Percentiles rank a stretch among this genome's conserved stretches.
phyloP scores from a whole-genome alignment of 1,140 invertebrate species.

The Meloidogyne exigua region DNA sequence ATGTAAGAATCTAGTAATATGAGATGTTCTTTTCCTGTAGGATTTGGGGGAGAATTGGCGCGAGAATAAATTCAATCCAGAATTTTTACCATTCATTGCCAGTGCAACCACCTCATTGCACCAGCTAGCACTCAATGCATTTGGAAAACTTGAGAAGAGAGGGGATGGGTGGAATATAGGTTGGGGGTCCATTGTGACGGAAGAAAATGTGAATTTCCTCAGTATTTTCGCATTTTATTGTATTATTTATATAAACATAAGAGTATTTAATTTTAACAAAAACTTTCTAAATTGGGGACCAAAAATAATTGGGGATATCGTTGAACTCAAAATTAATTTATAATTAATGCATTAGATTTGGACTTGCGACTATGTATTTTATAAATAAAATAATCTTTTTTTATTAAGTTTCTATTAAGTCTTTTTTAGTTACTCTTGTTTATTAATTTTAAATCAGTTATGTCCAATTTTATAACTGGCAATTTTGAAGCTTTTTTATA shows the following conservation, averaged over 20 bases:
- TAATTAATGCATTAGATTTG: too few relatives aligned
- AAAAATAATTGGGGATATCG: too few relatives aligned
- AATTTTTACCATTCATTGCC: constrained; percentile 9
- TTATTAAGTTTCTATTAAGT: too few relatives aligned
- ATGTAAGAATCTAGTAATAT: constrained; percentile 12
- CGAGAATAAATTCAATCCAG: constrained; percentile 22
- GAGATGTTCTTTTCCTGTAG: constrained; percentile 10
- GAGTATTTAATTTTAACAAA: too few relatives aligned
- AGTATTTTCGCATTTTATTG: constrained; percentile 3
- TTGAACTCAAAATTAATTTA: too few relatives aligned
- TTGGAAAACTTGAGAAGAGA: constrained; percentile 10
- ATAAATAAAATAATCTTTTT: too few relatives aligned
- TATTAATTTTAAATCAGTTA: too few relatives aligned
- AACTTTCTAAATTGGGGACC: too few relatives aligned
- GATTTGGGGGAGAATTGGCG: constrained; percentile 16
- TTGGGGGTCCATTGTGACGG: not conserved
- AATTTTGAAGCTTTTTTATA: too few relatives aligned
- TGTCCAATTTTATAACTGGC: too few relatives aligned
- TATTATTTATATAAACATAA: not conserved
- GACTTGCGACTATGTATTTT: too few relatives aligned
- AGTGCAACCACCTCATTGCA: not conserved
- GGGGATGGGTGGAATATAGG: not conserved
- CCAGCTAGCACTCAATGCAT: not conserved
- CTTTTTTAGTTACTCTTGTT: too few relatives aligned
- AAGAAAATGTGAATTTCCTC: not conserved